Evolutionary conservation across 1,140 invertebrate genomes (phyloP).

Genomic region (Drosophila pallidifrons): DNA sequence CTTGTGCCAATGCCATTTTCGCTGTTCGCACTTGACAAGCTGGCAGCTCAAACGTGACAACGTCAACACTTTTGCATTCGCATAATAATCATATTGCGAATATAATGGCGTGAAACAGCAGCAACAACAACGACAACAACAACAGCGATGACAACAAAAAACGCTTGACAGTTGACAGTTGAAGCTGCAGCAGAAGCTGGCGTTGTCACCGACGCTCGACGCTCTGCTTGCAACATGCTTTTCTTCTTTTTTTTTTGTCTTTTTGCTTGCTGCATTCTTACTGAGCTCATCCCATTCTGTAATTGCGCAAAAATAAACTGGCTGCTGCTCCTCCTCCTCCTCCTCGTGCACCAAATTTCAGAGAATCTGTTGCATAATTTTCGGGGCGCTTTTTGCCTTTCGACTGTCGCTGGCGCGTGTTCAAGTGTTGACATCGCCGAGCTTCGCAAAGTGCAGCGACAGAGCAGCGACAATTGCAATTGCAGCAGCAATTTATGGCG

Average conservation of each 20-base stretch:
- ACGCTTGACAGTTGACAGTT: constrained; percentile 75
- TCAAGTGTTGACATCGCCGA: constrained; percentile 75
- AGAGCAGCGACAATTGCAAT: constrained; percentile 66
- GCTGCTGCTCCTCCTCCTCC: constrained; percentile 29
- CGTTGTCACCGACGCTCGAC: constrained; percentile 44
- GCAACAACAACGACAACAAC: constrained; percentile 35
- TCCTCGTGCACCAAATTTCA: constrained; percentile 60
- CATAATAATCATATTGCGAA: constrained; percentile 82
- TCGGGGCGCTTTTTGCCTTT: constrained; percentile 55
- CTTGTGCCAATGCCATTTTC: constrained; percentile 49
- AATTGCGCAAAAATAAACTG: constrained; percentile 80
- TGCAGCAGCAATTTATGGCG: constrained; percentile 70
- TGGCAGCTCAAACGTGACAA: constrained; percentile 73
- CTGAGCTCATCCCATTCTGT: constrained; percentile 62
- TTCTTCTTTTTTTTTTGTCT: constrained; percentile 5
- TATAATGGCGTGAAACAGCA: constrained; percentile 77
- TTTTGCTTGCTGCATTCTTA: constrained; percentile 26
- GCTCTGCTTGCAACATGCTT: constrained; percentile 37
- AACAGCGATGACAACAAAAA: constrained; percentile 28
- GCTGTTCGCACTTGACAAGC: constrained; percentile 71
- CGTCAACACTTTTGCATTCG: constrained; percentile 78
- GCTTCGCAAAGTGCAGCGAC: constrained; percentile 18
- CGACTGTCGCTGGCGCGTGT: constrained; percentile 69
- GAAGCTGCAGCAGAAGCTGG: constrained; percentile 56
- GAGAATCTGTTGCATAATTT: constrained; percentile 82